Conservation (phyloP, 1,140 invertebrate genomes). For the Melipona quadrifasciata region DNA sequence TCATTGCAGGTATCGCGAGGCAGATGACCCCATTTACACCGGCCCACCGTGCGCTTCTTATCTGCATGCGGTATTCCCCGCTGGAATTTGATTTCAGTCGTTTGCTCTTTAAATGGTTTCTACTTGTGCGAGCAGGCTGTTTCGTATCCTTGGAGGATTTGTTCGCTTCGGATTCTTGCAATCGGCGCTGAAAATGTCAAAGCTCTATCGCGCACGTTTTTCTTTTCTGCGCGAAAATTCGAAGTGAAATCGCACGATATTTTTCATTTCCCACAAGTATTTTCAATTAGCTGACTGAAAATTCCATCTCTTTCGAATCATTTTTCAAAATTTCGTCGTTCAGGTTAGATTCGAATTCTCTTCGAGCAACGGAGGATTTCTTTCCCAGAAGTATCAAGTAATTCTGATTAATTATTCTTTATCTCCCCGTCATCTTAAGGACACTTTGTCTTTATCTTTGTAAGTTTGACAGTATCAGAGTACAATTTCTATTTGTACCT, state of each 20-base stretch:
- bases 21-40: conserved; percentile 43
- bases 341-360: background rate
- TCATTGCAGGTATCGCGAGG: conserved; percentile 25
- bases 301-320: too few relatives aligned
- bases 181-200: background rate
- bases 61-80: background rate
- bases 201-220: background rate
- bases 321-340: too few relatives aligned
- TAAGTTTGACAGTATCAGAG: background rate
- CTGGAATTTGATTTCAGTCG: background rate
- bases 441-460: background rate
- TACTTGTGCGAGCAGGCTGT: background rate
- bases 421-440: background rate
- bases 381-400: too few relatives aligned
- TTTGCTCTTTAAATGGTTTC: background rate
- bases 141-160: background rate
- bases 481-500: background rate
- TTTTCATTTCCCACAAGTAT: background rate
- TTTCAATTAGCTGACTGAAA: too few relatives aligned
- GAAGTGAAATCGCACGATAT: background rate
- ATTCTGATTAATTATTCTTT: too few relatives aligned
- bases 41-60: background rate
- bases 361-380: too few relatives aligned
- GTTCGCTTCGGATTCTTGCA: background rate
- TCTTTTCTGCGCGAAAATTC: background rate